Percentiles rank a stretch among this genome's conserved stretches.
Conservation (phyloP, 2,113 vertebrate genomes). For the Ovis aries region DNA sequence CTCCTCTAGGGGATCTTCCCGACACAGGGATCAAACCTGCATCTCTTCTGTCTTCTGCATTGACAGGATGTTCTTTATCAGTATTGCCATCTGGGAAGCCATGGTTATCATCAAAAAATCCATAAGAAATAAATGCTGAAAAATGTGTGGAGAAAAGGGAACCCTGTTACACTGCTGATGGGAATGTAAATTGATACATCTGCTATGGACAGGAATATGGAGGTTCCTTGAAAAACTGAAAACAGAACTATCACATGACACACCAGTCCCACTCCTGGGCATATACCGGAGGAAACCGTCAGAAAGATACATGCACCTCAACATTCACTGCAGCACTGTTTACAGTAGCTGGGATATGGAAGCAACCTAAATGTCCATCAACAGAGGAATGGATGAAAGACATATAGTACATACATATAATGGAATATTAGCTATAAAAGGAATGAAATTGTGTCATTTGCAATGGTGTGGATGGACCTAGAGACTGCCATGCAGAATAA, state of each 20-base stretch:
- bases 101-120: background rate
- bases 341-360: background rate
- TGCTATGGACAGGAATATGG: background rate
- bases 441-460: background rate
- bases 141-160: background rate
- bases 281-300: background rate
- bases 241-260: background rate
- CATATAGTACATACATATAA: background rate
- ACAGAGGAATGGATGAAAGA: background rate
- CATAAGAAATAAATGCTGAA: background rate
- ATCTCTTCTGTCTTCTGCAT: background rate
- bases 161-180: background rate
- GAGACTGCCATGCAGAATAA: background rate
- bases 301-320: background rate
- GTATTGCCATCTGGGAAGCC: background rate
- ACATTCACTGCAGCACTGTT: background rate
- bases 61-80: background rate
- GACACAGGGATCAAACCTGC: background rate
- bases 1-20: background rate
- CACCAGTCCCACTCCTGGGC: background rate
- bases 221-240: background rate
- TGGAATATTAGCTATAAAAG: background rate
- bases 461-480: background rate
- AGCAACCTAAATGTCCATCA: background rate
- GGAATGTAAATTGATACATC: background rate